A percentile compares a stretch with the other conserved stretches of the same genome.
Conservation (phyloP, 2,797 vertebrate species). For the Smutsia gigantea region DNA sequence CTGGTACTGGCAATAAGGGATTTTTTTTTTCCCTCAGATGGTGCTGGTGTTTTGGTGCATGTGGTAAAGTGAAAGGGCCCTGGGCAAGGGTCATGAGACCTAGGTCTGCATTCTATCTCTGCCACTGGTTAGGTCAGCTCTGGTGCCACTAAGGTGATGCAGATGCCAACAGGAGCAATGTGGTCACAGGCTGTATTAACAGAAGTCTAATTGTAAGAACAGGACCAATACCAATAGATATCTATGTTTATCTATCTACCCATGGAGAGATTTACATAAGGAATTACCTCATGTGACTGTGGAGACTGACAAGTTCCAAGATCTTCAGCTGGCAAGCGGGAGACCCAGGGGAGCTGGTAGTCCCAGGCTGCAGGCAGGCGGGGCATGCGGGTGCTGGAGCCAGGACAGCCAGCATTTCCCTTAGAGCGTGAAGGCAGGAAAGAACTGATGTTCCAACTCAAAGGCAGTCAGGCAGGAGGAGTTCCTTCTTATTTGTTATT, state of each 20-base stretch:
- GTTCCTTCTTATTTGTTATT: neutral
- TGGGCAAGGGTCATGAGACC: neutral
- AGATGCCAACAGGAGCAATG: neutral
- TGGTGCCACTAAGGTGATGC: neutral
- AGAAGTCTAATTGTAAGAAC: neutral
- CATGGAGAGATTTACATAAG: neutral
- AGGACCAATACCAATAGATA: neutral
- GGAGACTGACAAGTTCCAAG: neutral
- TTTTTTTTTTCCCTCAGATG: neutral
- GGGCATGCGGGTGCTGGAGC: neutral
- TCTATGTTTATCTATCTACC: neutral
- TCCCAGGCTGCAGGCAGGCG: neutral
- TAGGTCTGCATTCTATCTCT: neutral
- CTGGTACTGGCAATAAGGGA: neutral
- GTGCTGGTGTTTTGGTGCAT: neutral
- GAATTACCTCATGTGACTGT: neutral
- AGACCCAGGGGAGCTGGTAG: neutral
- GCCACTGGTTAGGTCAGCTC: neutral
- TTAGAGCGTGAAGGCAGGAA: neutral
- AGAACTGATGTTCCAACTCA: neutral
- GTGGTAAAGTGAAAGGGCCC: neutral
- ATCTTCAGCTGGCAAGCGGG: neutral
- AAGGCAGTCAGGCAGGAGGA: neutral
- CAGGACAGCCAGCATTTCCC: neutral
- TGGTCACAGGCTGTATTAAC: neutral